Evolutionary conservation across 2,888 invertebrate species (phyloP), one percentile per base, ranked within the genome.

Genomic region (Bedellia somnulentella): DNA sequence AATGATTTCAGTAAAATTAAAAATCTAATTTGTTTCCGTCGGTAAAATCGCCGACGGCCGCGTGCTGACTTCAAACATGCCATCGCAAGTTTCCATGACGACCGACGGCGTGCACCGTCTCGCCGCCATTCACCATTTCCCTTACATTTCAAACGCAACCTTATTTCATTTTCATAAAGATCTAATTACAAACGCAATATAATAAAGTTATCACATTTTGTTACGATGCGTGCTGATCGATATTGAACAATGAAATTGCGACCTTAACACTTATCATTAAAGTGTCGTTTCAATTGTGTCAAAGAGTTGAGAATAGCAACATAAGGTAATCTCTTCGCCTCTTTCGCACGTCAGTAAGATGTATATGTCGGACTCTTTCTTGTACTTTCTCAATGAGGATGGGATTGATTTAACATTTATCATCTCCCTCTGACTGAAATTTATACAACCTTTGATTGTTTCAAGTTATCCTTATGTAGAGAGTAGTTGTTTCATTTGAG

Each of bases 71-170:
- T 16, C 27, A 10, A 27, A 60, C 62, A 68, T 68, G 68, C 68
- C 66, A 62, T 56, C 59, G 60, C 55, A 49, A 48, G 80, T 81
- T 71, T 64, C 78, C 75, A 81, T 81, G 70, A 78, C 61, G 68
- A 81, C 80, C 60, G 53, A 42, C 57, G 47, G 46, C 46, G 46
- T 50, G 47, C 52, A 38, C 42, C 52, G 45, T 45, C 46, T 40
- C 46, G 49, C 23, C 30, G 37, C 48, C 55, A 52, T 49, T 52
- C 51, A 43, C 52, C 47, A 46, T 44, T 36, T 42, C 41, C 44
- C 34, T 41, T 39, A 37, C 59, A 48, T 46, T 48, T 62, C 53
- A 71, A 58, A 57, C 54, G 57, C 61, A 48, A 57, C 67, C 61
- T 55, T 70, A 66, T 57, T 48, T 48, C 39, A 45, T 49, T 48